phyloP scores from a whole-genome alignment of 2,797 vertebrate species.

The Otolemur crassicaudatus region DNA sequence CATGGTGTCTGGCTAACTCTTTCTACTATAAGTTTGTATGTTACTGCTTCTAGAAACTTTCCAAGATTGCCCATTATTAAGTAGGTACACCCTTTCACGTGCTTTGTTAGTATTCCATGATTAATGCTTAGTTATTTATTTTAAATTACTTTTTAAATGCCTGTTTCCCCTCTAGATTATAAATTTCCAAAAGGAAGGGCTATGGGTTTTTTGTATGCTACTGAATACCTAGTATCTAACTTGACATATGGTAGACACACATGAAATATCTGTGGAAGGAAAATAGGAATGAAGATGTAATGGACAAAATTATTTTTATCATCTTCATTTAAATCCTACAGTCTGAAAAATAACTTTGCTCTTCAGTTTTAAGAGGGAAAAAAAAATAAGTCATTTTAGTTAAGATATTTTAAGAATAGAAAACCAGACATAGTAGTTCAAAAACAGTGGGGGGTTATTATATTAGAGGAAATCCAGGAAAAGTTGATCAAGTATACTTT shows the following conservation, averaged over 20 bases:
- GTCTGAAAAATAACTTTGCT: constrained; percentile 37
- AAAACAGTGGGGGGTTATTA: background rate
- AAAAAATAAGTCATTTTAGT: background rate
- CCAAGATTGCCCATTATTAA: background rate
- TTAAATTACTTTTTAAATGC: constrained; percentile 15
- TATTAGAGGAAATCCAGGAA: background rate
- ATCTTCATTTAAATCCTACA: background rate
- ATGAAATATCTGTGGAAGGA: background rate
- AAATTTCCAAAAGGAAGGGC: background rate
- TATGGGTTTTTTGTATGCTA: background rate
- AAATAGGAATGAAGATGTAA: constrained; percentile 28
- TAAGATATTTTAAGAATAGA: constrained; percentile 55
- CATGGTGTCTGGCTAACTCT: background rate
- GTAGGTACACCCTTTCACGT: background rate
- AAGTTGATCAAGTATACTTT: background rate
- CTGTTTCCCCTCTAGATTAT: background rate
- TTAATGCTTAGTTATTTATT: background rate
- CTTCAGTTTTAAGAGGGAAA: constrained; percentile 44
- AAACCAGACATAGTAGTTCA: background rate
- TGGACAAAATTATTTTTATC: constrained; percentile 21
- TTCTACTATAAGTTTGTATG: background rate
- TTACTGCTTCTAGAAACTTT: background rate
- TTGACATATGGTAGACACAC: background rate
- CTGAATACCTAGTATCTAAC: background rate
- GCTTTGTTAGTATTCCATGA: background rate